Conservation (phyloP, 1,140 invertebrate genomes). For the Drosophila dunni region DNA sequence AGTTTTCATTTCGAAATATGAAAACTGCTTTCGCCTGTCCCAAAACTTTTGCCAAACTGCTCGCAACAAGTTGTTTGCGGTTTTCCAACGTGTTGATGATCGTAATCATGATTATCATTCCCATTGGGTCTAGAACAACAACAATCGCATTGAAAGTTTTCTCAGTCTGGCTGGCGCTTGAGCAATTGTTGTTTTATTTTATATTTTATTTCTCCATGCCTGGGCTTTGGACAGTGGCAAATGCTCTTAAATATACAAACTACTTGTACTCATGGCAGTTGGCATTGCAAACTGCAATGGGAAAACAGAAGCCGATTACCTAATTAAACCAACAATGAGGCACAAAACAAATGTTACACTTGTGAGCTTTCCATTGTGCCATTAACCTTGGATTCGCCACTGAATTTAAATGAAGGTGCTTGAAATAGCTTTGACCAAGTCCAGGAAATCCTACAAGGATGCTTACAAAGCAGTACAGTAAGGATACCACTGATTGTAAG, state of each 20-base stretch:
- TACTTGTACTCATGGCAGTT: not conserved
- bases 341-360: constrained; percentile 33
- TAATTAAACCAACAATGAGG: constrained; percentile 52
- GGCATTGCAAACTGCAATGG: constrained; percentile 31
- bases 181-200: constrained; percentile 14
- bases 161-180: constrained; percentile 11
- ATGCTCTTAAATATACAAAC: constrained; percentile 3
- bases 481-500: not conserved
- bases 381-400: constrained; percentile 12
- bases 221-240: not conserved
- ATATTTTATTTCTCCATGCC: not conserved
- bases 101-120: not conserved
- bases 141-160: constrained; percentile 3
- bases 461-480: not conserved
- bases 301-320: constrained; percentile 49
- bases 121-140: not conserved
- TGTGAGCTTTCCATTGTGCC: constrained; percentile 31
- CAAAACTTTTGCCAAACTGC: constrained; percentile 14
- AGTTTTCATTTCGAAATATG: constrained; percentile 45
- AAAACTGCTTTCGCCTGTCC: not conserved
- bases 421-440: not conserved
- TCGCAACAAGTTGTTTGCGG: constrained; percentile 18
- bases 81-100: constrained; percentile 5
- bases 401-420: not conserved
- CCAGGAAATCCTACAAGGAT: not conserved